Conservation (phyloP, 2,113 vertebrate species). For the Mustelus asterias region DNA sequence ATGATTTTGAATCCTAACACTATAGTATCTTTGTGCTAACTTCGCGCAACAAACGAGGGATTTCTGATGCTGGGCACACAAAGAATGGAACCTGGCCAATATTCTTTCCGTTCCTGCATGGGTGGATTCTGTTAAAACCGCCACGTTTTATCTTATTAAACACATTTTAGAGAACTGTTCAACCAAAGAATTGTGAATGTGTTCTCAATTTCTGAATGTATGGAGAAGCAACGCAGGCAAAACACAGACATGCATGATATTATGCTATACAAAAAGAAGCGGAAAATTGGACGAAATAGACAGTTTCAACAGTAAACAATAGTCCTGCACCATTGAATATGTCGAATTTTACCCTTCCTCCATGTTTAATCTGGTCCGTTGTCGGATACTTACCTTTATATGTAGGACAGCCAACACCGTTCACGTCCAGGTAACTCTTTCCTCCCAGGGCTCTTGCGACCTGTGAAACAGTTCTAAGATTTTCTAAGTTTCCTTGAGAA, state of each 20-base stretch:
- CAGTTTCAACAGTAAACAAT: not conserved
- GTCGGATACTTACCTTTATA: not conserved
- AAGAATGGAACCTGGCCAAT: not conserved
- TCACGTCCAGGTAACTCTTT: not conserved
- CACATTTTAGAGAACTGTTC: not conserved
- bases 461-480: not conserved
- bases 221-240: not conserved
- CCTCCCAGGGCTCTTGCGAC: not conserved
- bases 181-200: not conserved
- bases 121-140: not conserved
- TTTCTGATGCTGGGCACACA: not conserved
- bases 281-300: too few relatives aligned
- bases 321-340: too few relatives aligned
- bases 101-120: not conserved
- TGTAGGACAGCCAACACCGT: not conserved
- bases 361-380: too few relatives aligned
- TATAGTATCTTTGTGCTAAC: not conserved
- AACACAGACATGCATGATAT: not conserved
- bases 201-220: not conserved
- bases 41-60: not conserved
- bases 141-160: too few relatives aligned
- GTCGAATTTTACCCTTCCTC: not conserved
- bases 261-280: not conserved
- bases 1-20: not conserved
- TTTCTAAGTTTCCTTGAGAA: not conserved